These are phyloP conservation scores for Eretmochelys imbricata DNA, from an alignment of 2,113 vertebrate species.

Conservation along the genomic window DNA sequence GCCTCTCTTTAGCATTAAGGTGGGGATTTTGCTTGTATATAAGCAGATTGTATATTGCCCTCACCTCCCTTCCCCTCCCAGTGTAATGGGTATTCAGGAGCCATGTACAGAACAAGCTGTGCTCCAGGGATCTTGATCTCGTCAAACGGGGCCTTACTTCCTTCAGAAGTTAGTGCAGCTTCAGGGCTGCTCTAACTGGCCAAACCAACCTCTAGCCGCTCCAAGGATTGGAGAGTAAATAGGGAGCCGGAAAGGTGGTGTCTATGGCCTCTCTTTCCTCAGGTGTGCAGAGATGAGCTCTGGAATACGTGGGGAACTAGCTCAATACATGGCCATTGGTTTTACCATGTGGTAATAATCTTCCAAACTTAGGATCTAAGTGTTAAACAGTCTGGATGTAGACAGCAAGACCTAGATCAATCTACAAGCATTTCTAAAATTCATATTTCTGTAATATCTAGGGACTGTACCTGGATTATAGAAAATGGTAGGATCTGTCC, in stretches of 20 bases:
- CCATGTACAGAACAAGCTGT: fast-evolving
- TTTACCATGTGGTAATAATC: neutral
- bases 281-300: neutral
- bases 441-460: neutral
- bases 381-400: neutral
- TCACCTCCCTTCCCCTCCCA: neutral
- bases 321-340: neutral
- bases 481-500: neutral
- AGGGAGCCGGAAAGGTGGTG: neutral
- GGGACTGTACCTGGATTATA: neutral
- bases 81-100: neutral
- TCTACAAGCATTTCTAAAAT: neutral
- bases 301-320: neutral
- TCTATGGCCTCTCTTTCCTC: neutral
- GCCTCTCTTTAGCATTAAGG: neutral
- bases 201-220: neutral
- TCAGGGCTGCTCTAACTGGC: neutral
- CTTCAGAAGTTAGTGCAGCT: neutral
- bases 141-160: neutral
- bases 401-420: neutral
- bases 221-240: neutral
- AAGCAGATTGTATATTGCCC: neutral
- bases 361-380: neutral
- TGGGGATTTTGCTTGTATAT: neutral
- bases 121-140: neutral